Percentiles rank a stretch among this genome's conserved stretches.
Evolutionary conservation across 2,113 vertebrate genomes (phyloP).

Genomic region (Lampris megalopsis): DNA sequence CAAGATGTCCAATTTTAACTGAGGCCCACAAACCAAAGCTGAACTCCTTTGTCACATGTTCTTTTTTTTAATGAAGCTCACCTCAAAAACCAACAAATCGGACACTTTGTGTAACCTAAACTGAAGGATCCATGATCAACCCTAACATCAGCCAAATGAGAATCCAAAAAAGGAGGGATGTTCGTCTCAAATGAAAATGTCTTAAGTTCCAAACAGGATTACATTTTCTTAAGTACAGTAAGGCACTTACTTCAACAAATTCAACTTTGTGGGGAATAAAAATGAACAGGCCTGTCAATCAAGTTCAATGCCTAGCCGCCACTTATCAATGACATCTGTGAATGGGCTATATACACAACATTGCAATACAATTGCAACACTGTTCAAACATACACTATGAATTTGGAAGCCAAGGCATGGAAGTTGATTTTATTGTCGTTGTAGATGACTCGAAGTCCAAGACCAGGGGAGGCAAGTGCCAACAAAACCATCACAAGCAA

Average conservation of each 20-base stretch:
- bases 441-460: slow-evolving; percentile 1
- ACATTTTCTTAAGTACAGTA: slow-evolving; percentile 55
- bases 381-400: slow-evolving; percentile 15
- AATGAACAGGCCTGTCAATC: slow-evolving; percentile 20
- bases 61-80: no score
- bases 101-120: not conserved
- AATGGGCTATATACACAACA: slow-evolving; percentile 25
- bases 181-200: slow-evolving; percentile 10
- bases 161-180: not conserved
- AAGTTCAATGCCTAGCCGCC: slow-evolving; percentile 19
- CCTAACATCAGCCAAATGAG: not conserved
- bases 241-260: slow-evolving; percentile 74
- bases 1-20: not conserved
- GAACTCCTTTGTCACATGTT: no score
- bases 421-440: slow-evolving; percentile 8
- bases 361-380: slow-evolving; percentile 10
- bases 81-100: not conserved
- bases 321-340: slow-evolving; percentile 11
- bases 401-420: slow-evolving; percentile 24
- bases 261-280: slow-evolving; percentile 48
- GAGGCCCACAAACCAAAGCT: not conserved
- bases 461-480: slow-evolving; percentile 46
- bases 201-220: slow-evolving; percentile 31
- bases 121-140: not conserved
- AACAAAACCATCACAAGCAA: slow-evolving; percentile 39